Evolutionary conservation across 2,113 vertebrate species (phyloP).

Genomic region (Albula glossodonta): DNA sequence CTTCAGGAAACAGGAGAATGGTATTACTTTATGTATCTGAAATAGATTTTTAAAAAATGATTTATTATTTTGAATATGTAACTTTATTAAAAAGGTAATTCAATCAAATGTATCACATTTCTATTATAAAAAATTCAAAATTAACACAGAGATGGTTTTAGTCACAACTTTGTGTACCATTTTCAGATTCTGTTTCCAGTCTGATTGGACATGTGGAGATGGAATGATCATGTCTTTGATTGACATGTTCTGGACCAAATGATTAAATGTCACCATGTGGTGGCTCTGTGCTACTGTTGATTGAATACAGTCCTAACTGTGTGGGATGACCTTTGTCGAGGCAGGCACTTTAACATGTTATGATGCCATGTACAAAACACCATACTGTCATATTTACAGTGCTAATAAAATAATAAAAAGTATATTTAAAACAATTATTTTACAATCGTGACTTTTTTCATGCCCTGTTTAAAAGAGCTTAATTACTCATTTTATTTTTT

Average conservation of each 20-base stretch:
- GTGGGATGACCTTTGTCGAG: slow-evolving; percentile 37
- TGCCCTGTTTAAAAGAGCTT: not conserved
- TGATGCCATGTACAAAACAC: slow-evolving; percentile 49
- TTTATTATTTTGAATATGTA: slow-evolving; percentile 41
- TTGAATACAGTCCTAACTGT: slow-evolving; percentile 10
- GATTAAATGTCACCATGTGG: slow-evolving; percentile 1
- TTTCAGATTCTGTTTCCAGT: not conserved
- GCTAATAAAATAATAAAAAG: slow-evolving; percentile 69
- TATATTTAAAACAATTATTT: slow-evolving; percentile 42
- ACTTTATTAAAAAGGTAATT: slow-evolving; percentile 9
- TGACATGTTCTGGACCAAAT: not conserved
- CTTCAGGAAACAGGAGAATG: slow-evolving; percentile 45
- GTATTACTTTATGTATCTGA: slow-evolving; percentile 44
- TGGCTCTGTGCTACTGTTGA: slow-evolving; percentile 22
- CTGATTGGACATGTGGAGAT: not conserved
- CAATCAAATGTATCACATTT: slow-evolving; percentile 33
- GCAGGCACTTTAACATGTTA: slow-evolving; percentile 59
- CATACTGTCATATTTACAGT: slow-evolving; percentile 53
- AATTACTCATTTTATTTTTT: not conserved
- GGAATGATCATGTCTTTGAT: not conserved
- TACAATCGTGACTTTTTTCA: slow-evolving; percentile 9
- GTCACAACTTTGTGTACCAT: not conserved
- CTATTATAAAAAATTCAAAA: slow-evolving; percentile 1
- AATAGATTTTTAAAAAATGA: slow-evolving; percentile 20
- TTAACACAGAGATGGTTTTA: not conserved